Percentiles rank a stretch among this genome's conserved stretches.
Evolutionary conservation across 1,140 invertebrate species (phyloP).

Genomic region (roundworm (Caenorhabditis elegans)): DNA sequence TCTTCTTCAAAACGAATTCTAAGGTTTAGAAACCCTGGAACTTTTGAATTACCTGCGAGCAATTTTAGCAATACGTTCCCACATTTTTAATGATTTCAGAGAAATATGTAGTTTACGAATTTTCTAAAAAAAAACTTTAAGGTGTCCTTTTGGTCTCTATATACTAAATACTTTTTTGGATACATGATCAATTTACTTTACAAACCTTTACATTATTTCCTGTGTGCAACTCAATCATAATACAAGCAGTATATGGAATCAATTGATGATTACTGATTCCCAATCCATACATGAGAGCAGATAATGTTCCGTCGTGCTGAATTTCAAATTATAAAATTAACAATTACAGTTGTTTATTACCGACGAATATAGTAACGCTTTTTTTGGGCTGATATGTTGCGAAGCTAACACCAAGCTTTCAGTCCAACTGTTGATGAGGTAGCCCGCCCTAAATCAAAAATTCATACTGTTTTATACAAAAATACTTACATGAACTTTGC

Average conservation of each 20-base stretch:
- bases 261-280: constrained; percentile 31
- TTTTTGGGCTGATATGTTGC: constrained; percentile 36
- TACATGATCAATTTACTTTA: no score
- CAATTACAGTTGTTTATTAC: background rate
- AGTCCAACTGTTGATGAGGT: constrained; percentile 35
- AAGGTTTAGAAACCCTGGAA: no score
- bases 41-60: no score
- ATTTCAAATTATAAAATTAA: background rate
- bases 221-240: constrained; percentile 37
- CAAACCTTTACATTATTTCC: background rate
- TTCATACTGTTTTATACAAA: background rate
- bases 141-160: no score
- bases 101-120: no score
- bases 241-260: constrained; percentile 46
- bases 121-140: no score
- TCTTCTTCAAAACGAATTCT: no score
- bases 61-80: no score
- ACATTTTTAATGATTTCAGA: no score
- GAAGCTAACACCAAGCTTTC: constrained; percentile 18
- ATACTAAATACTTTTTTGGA: no score
- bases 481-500: constrained; percentile 1
- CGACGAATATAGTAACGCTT: constrained; percentile 45
- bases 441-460: constrained; percentile 1
- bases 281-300: constrained; percentile 37
- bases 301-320: constrained; percentile 46